phyloP scores from a whole-genome alignment of 2,113 vertebrate genomes.

The Nematolebias whitei region DNA sequence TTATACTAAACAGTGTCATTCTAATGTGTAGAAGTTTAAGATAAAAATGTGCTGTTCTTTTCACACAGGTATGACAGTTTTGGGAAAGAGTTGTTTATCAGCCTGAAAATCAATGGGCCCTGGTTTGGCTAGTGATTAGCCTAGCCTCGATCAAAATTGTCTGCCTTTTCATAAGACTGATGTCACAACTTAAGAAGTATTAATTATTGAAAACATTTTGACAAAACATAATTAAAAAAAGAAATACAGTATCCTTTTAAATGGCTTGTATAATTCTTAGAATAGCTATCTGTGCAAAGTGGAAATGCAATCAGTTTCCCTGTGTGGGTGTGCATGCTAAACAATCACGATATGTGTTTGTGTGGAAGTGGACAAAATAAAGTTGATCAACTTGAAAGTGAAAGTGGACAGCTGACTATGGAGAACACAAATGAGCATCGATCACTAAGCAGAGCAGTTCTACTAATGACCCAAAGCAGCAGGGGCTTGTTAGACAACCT shows the following conservation, averaged over 20 bases:
- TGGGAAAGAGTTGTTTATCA: too few species aligned
- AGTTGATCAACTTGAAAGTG: conserved; percentile 63
- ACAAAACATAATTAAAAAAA: too few species aligned
- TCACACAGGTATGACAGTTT: too few species aligned
- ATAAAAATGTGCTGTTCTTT: too few species aligned
- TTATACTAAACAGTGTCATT: too few species aligned
- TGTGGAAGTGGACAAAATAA: conserved; percentile 37
- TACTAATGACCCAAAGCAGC: conserved; percentile 68
- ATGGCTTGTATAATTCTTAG: conserved; percentile 39
- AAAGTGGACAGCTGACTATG: conserved; percentile 65
- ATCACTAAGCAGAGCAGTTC: conserved; percentile 57
- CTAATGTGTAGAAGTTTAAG: too few species aligned
- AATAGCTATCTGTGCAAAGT: background rate
- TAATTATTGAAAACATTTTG: too few species aligned
- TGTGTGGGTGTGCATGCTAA: conserved; percentile 51
- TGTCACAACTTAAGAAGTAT: too few species aligned
- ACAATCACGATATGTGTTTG: conserved; percentile 14
- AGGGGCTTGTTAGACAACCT: conserved; percentile 71
- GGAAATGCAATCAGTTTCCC: conserved; percentile 44
- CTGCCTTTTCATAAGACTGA: too few species aligned
- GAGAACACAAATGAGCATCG: conserved; percentile 69
- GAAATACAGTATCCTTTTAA: background rate
- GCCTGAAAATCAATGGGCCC: too few species aligned
- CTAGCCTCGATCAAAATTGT: too few species aligned
- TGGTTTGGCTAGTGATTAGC: too few species aligned